Base-by-base conservation (phyloP, 2,113 vertebrate genomes). In the Ochotona princeps region DNA sequence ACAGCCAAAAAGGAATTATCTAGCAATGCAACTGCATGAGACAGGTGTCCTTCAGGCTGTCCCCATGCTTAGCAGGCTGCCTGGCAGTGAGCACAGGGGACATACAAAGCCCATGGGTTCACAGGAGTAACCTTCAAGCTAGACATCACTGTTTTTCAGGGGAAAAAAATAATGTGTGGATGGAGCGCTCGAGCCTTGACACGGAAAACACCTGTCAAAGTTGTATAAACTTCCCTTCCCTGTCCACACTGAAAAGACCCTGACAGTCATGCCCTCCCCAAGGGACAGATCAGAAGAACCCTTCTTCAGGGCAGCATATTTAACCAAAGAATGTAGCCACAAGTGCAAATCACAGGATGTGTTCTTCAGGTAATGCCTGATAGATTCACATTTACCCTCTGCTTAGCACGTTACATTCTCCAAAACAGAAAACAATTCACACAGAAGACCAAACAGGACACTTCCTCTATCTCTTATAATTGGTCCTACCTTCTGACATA, bases 31-130 rank as follows among this genome's bases (percentile, higher is more conserved):
- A 0, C 79, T 91, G 88, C 87, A 92, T 89, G 61, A 91, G n/a
- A 0, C 0, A 92, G 87, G 82, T 96, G 92, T 65, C 70, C 60
- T 80, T 74, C 73, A 74, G 25, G 80, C 91, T 94, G 88, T 73
- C 87, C 92, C 85, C 70, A 78, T 69, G 66, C 67, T 97, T 65
- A 95, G 96, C 93, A 96, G 93, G 95, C 96, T 65, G 66, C 94
- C 80, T 92, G 87, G 82, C 61, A 35, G 92, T 83, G 79, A 0
- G 0, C 35, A 76, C 26, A 0, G 85, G 87, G 75, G 54, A 67
- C 69, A 44, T 72, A 86, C 54, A 6, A 4, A 86, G 94, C 67
- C 93, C 94, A 66, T 89, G 66, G 0, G 93, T 67, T 92, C 78
- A 32, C 81, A 92, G 91, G 83, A 38, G 30, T 87, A 97, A 85